Evolutionary conservation across 2,797 vertebrate species (phyloP), one percentile per base, ranked within the genome.

Genomic region (Pagetopsis macropterus): DNA sequence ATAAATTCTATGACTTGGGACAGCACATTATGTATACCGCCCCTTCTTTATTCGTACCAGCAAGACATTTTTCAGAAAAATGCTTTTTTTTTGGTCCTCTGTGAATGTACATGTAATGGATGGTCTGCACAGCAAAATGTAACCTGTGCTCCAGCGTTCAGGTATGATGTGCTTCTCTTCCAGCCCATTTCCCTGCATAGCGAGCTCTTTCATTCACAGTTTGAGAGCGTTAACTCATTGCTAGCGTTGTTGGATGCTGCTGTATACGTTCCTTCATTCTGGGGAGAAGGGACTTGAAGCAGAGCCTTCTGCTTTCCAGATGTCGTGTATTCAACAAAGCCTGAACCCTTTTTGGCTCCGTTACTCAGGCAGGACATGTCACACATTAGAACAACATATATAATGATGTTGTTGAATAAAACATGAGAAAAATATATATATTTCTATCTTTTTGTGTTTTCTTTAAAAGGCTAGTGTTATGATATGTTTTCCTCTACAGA

Each of bases 361-460:
- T 79, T 69, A 83, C 66, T 83, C 83, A 72, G 79, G 75, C 71
- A 83, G 78, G 72, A 81, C 72, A 78, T 70, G 65, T 75, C 73
- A 87, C 61, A 84, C 68, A 67, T 84, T 74, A 81, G 52, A 76
- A 85, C 78, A 84, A 74, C 60, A 78, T 65, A 79, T 83, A 84
- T 79, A 83, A 84, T 75, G 68, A 85, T 83, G 72, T 75, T 81
- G 76, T 94, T 92, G 91, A 93, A 95, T 92, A 83, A 90, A 90
- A 91, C 81, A 85, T 75, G 75, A 87, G 71, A 87, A 91, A 86
- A 91, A 90, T 88, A 93, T 80, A 93, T 78, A 74, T 45, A 63
- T 87, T 86, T 84, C 76, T 73, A 61, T 76, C 31, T 79, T 88
- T 67, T 74, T 70, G 41, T 72, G 50, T 84, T 46, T 70, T 54